A percentile compares a stretch with the other conserved stretches of the same genome.
Conservation (phyloP, 2,888 invertebrate genomes). For the Maniola hyperantus region DNA sequence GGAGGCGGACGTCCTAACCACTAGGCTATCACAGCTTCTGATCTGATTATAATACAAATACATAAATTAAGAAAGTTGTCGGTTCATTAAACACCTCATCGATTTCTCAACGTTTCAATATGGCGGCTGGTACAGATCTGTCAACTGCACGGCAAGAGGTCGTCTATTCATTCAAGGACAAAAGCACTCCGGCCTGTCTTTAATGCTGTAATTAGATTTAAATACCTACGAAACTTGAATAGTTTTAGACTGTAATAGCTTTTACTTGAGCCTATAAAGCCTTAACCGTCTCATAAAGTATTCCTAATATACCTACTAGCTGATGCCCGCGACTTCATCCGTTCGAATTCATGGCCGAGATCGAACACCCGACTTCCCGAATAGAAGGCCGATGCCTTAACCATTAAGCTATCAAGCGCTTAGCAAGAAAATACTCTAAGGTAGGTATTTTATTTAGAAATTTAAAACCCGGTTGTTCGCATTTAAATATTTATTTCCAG, state of each 20-base stretch:
- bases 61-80: not conserved
- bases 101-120: constrained; percentile 8
- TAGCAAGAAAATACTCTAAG: not conserved
- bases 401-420: too few species aligned
- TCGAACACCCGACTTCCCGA: too few species aligned
- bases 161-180: constrained; percentile 1
- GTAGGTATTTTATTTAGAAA: constrained; percentile 4
- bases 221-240: not conserved
- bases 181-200: not conserved
- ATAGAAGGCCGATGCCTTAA: too few species aligned
- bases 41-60: too few species aligned
- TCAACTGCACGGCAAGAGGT: not conserved
- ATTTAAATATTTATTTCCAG: constrained; percentile 3
- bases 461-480: not conserved
- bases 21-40: too few species aligned
- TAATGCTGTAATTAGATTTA: constrained; percentile 6
- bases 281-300: not conserved
- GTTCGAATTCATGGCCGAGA: too few species aligned
- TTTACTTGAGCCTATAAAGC: not conserved
- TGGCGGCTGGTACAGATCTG: constrained; percentile 3
- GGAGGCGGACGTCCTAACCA: too few species aligned
- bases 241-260: constrained; percentile 8
- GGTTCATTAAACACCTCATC: constrained; percentile 7
- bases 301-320: too few species aligned
- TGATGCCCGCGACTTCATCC: too few species aligned